A percentile compares a stretch with the other conserved stretches of the same genome.
Conservation (phyloP, 2,797 vertebrate genomes). For the Poecilia gillii region DNA sequence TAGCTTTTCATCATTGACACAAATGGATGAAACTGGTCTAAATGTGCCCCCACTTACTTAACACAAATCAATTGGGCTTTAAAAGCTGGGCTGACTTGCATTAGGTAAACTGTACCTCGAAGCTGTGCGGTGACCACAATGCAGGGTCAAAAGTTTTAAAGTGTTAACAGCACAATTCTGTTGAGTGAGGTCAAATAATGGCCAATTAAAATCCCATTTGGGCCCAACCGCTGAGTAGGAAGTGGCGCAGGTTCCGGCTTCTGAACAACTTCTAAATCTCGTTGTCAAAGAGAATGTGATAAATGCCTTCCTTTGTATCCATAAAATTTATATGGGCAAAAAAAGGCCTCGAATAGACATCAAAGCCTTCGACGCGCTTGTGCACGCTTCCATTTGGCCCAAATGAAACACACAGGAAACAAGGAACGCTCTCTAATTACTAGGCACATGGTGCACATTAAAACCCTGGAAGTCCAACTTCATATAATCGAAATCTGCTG, state of each 20-base stretch:
- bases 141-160: conserved; percentile 33
- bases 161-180: conserved; percentile 63
- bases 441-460: conserved; percentile 80
- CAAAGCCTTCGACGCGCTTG: conserved; percentile 66
- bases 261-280: conserved; percentile 61
- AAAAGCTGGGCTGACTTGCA: not conserved
- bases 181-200: conserved; percentile 69
- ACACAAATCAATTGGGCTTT: not conserved
- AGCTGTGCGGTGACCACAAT: conserved; percentile 36
- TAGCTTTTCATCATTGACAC: no score
- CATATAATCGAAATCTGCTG: conserved; percentile 75
- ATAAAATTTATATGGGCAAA: conserved; percentile 72
- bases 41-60: not conserved
- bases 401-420: conserved; percentile 77
- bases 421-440: conserved; percentile 76
- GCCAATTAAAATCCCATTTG: conserved; percentile 70
- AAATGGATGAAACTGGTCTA: not conserved
- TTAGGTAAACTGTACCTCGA: conserved; percentile 22
- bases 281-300: conserved; percentile 71
- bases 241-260: conserved; percentile 50
- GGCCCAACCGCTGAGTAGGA: conserved; percentile 49
- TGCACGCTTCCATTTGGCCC: conserved; percentile 37
- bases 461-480: conserved; percentile 78
- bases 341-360: conserved; percentile 70
- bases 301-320: conserved; percentile 72